Conservation (phyloP, 1,140 invertebrate species). For the Camponotus pennsylvanicus region DNA sequence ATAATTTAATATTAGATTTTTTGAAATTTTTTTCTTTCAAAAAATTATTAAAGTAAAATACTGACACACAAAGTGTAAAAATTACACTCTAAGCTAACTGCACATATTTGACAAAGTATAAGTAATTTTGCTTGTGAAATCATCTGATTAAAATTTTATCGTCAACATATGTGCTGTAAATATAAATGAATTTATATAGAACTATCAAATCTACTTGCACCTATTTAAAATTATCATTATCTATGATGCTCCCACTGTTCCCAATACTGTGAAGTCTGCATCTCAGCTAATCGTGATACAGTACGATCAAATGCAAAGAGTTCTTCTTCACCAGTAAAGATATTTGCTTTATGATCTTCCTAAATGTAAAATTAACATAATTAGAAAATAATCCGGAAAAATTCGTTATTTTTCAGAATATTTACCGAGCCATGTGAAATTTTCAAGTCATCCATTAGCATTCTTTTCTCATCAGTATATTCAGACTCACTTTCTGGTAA, state of each 20-base stretch:
- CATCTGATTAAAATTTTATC: background rate
- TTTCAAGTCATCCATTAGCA: conserved; percentile 97
- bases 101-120: background rate
- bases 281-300: conserved; percentile 96
- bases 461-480: conserved; percentile 91
- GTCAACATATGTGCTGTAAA: background rate
- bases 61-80: conserved; percentile 4
- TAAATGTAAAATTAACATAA: conserved; percentile 81
- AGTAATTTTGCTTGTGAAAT: conserved; percentile 30
- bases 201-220: conserved; percentile 39
- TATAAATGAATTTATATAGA: conserved; percentile 6
- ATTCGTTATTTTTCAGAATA: background rate
- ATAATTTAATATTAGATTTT: conserved; percentile 19
- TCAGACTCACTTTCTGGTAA: conserved; percentile 86
- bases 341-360: conserved; percentile 91
- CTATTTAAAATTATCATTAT: conserved; percentile 65
- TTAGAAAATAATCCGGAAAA: background rate
- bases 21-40: background rate
- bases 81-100: background rate
- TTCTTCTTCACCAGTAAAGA: conserved; percentile 99
- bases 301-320: conserved; percentile 98
- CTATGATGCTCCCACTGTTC: conserved; percentile 90
- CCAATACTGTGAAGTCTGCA: conserved; percentile 98
- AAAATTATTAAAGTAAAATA: conserved; percentile 18
- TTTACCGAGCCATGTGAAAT: conserved; percentile 88